Conservation (phyloP, 2,888 invertebrate species). For the Leptinotarsa haldemani region DNA sequence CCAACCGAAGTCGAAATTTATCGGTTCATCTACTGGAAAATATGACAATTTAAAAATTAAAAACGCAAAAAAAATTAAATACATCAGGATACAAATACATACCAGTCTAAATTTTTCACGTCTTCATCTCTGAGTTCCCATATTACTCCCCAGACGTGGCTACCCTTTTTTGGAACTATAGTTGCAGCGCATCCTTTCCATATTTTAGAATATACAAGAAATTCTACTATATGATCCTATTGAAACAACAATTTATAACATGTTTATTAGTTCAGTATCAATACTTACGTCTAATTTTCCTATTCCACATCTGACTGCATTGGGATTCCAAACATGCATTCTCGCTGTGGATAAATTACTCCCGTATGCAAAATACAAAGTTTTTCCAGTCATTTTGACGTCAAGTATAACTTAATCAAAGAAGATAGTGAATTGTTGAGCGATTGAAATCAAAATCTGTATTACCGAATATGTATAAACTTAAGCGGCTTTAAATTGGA, state of each 20-base stretch:
- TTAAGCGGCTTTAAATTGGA: too few species aligned
- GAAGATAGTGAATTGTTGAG: too few species aligned
- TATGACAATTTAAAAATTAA: too few species aligned
- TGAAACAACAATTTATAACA: constrained; percentile 10
- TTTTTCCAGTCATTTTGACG: constrained; percentile 63
- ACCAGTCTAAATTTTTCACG: constrained; percentile 77
- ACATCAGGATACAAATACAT: constrained; percentile 50
- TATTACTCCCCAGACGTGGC: constrained; percentile 80
- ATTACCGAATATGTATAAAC: too few species aligned
- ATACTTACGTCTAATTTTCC: constrained; percentile 74
- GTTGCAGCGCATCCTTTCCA: constrained; percentile 90
- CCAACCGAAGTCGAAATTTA: too few species aligned
- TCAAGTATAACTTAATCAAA: too few species aligned
- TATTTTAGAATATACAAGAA: constrained; percentile 71
- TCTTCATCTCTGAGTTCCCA: constrained; percentile 79
- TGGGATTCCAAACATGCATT: constrained; percentile 84
- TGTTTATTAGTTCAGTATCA: neutral
- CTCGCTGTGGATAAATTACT: constrained; percentile 86
- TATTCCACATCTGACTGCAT: constrained; percentile 75
- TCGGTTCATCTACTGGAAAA: too few species aligned
- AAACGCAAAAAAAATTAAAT: too few species aligned
- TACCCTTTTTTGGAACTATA: constrained; percentile 73
- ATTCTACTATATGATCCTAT: constrained; percentile 78
- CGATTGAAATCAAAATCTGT: too few species aligned
- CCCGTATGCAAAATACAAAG: constrained; percentile 90